A percentile compares a stretch with the other conserved stretches of the same genome.
phyloP scores from a whole-genome alignment of 2,888 invertebrate species.

The Caenorhabditis afra region DNA sequence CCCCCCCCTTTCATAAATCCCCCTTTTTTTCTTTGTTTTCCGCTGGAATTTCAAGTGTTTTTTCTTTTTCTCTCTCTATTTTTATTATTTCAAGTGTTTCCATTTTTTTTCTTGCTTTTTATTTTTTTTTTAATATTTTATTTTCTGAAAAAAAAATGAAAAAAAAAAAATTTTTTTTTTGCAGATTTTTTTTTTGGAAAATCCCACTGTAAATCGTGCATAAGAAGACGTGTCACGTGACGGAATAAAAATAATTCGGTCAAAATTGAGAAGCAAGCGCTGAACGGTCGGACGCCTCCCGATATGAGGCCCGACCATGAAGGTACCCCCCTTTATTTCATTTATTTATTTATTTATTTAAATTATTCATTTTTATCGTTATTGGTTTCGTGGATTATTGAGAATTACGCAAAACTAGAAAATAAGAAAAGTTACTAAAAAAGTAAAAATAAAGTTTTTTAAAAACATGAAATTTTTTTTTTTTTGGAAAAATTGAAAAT shows the following conservation, averaged over 20 bases:
- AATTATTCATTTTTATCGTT: neutral
- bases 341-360: neutral
- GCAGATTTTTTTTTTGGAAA: neutral
- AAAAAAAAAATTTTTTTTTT: conserved; percentile 7
- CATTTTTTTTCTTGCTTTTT: neutral
- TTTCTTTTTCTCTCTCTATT: conserved; percentile 3
- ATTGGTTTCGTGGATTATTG: neutral
- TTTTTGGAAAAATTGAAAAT: no score
- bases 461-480: no score
- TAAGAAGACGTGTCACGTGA: no score
- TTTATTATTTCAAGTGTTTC: neutral
- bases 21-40: conserved; percentile 13
- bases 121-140: neutral
- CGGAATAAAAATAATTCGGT: neutral
- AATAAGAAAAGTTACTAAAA: no score
- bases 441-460: no score
- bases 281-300: conserved; percentile 62
- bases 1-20: conserved; percentile 26
- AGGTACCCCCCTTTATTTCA: conserved; percentile 18
- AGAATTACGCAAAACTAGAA: no score
- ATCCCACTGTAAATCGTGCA: no score
- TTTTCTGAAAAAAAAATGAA: neutral
- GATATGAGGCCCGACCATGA: conserved; percentile 64
- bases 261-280: conserved; percentile 58
- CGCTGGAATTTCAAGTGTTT: conserved; percentile 32